Evolutionary conservation across 2,888 invertebrate genomes (phyloP).

Genomic region (Glyphotaelius pellucidus): DNA sequence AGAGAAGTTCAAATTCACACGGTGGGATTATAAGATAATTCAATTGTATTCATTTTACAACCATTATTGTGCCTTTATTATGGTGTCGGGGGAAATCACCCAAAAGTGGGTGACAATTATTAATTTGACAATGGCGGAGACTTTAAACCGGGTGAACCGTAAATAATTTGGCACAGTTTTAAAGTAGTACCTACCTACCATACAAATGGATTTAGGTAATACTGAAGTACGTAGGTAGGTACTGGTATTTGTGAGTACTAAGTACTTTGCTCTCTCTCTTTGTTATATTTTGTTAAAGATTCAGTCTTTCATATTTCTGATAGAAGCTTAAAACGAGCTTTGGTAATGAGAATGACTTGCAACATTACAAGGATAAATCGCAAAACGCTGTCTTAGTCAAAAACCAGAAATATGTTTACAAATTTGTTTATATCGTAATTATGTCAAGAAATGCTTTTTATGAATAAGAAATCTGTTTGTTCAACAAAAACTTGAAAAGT

Average conservation of each 20-base stretch:
- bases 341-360: not conserved
- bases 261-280: not conserved
- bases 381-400: too few relatives aligned
- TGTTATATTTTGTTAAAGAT: not conserved
- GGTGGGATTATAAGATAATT: conserved; percentile 21
- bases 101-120: conserved; percentile 2
- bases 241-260: not conserved
- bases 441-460: too few relatives aligned
- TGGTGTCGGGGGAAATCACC: conserved; percentile 9
- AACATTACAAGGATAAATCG: not conserved
- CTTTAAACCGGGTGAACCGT: conserved; percentile 19
- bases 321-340: not conserved
- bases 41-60: conserved; percentile 29
- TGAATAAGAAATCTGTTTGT: too few relatives aligned
- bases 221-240: not conserved
- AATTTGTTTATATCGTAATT: too few relatives aligned
- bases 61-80: not conserved
- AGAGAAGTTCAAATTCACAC: conserved; percentile 8
- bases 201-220: not conserved
- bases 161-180: conserved; percentile 11
- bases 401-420: too few relatives aligned
- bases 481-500: too few relatives aligned
- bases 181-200: not conserved
- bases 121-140: not conserved
- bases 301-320: not conserved